Conservation (phyloP, 2,797 vertebrate species). For the Lepidocolaptes lacrymiger region DNA sequence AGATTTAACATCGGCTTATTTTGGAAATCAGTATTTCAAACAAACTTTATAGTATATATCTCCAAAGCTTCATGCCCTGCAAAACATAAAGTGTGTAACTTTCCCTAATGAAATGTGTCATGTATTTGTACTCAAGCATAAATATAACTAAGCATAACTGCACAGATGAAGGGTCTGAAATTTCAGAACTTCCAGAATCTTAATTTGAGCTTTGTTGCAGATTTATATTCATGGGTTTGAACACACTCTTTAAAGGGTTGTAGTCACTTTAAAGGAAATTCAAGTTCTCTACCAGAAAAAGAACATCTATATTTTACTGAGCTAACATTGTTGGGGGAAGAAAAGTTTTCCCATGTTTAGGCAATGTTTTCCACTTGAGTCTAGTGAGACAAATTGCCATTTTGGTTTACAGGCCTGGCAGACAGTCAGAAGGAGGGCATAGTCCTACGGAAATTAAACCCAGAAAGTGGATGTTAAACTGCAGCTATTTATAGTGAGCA, state of each 20-base stretch:
- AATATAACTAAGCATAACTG: neutral
- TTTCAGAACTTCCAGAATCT: neutral
- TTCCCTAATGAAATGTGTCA: neutral
- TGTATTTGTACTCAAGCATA: neutral
- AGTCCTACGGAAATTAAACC: constrained; percentile 32
- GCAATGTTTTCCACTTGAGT: neutral
- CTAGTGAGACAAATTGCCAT: constrained; percentile 16
- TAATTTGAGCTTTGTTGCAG: neutral
- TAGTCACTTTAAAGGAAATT: neutral
- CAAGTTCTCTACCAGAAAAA: neutral
- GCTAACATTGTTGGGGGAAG: neutral
- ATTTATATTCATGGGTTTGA: neutral
- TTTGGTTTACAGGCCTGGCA: constrained; percentile 21
- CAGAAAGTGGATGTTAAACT: neutral
- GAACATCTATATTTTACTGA: neutral
- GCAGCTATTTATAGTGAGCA: neutral
- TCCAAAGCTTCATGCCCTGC: neutral
- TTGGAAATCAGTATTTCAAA: neutral
- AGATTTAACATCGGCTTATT: neutral
- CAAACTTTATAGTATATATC: neutral
- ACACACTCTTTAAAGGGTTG: neutral
- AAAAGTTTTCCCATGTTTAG: constrained; percentile 31
- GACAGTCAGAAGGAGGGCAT: neutral
- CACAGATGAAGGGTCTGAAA: neutral
- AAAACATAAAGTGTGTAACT: neutral